Evolutionary conservation across 2,888 invertebrate genomes (phyloP).

Genomic region (Endomychus coccineus): DNA sequence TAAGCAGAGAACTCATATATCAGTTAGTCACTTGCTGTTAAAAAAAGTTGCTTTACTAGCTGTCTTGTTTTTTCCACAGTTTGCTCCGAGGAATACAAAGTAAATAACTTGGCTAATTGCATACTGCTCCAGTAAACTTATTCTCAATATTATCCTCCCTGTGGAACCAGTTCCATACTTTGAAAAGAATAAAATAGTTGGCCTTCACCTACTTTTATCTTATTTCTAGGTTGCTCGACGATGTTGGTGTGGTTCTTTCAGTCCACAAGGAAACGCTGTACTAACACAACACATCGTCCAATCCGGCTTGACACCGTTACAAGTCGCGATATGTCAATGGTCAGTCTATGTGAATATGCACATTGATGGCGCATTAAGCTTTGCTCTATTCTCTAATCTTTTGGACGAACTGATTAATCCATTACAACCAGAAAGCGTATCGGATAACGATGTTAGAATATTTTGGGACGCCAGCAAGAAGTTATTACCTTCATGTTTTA

Average conservation of each 20-base stretch:
- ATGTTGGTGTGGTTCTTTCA: constrained; percentile 83
- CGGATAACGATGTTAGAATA: constrained; percentile 57
- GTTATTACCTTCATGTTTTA: constrained; percentile 69
- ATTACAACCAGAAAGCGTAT: constrained; percentile 46
- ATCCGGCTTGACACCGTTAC: constrained; percentile 69
- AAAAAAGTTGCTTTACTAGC: too few species aligned
- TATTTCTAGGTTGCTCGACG: constrained; percentile 45
- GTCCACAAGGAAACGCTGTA: constrained; percentile 73
- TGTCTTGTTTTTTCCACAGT: too few species aligned
- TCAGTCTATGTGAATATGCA: constrained; percentile 70
- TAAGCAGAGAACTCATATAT: too few species aligned
- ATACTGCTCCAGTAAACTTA: not conserved
- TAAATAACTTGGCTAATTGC: too few species aligned
- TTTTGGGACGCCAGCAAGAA: constrained; percentile 78
- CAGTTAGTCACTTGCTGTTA: too few species aligned
- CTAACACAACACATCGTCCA: constrained; percentile 91
- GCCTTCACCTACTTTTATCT: too few species aligned
- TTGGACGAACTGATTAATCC: constrained; percentile 59
- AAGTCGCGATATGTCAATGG: constrained; percentile 70
- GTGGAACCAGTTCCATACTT: too few species aligned
- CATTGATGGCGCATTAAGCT: constrained; percentile 76
- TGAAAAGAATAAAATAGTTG: too few species aligned
- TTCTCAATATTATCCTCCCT: too few species aligned
- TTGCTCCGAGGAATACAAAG: too few species aligned
- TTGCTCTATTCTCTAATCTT: constrained; percentile 67